Base-by-base conservation (phyloP, 1,140 invertebrate genomes). In the Oreohelix idahoensis region DNA sequence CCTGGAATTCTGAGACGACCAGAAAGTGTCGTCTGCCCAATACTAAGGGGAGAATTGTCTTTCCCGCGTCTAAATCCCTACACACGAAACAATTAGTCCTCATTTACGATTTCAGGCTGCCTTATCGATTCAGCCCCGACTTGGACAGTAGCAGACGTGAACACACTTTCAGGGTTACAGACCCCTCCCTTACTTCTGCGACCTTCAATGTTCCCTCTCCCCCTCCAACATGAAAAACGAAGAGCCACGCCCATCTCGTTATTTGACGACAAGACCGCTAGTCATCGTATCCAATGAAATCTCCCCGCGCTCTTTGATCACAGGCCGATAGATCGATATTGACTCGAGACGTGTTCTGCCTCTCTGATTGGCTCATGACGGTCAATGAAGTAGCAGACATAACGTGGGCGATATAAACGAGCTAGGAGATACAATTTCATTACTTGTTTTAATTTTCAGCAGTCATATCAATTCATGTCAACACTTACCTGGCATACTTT, bases 381-480 rank as follows among this genome's bases (percentile, higher is more conserved):
- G 13, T 58, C 63, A 66, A 10, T 29, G 29, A 29, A 66, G n/a
- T 5, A 32, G 29, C n/a, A 29, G 20, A 10, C 29, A 11, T 29
- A 35, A 35, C 29, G 20, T 8, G n/a, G 5, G 1, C 29, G 42
- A 81, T 81, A 71, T 81, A 71, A 81, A 71, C 69, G 38, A 51
- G 66, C 35, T 36, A 75, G 29, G 38, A 49, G 35, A 39, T 15
- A 17, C 80, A 85, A 87, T 87, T 84, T 86, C 84, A 87, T 87
- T 87, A 87, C 70, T 86, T 51, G 79, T 63, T 84, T 81, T 84
- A 84, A 86, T 84, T 87, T 85, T 85, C 38, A 13, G 1, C 71
- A 75, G 70, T 82, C 71, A 58, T 17, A 74, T 39, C 80, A 75
- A 58, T 45, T 74, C 45, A 73, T n/a, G n/a, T 23, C 0, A 42